Evolutionary conservation across 2,113 vertebrate genomes (phyloP).

Genomic region (Serilophus lunatus): DNA sequence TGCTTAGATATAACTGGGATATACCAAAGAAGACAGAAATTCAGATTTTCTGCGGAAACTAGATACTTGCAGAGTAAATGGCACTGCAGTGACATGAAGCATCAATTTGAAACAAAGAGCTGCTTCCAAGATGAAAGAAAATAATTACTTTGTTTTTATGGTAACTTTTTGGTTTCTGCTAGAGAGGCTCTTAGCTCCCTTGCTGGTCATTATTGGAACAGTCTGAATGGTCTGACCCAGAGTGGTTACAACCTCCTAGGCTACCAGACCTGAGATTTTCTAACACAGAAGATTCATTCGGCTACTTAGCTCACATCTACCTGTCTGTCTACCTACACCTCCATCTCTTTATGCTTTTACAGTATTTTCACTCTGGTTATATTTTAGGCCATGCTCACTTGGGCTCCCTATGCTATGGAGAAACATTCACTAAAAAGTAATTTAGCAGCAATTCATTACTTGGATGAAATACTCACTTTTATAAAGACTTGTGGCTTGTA

Average conservation of each 20-base stretch:
- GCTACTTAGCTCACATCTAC: background rate
- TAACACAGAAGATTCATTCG: background rate
- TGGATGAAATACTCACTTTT: background rate
- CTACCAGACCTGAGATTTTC: background rate
- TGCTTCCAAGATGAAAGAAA: background rate
- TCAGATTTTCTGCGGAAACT: background rate
- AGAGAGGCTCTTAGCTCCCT: background rate
- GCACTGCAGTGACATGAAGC: background rate
- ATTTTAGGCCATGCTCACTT: background rate
- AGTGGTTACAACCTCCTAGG: background rate
- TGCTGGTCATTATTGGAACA: background rate
- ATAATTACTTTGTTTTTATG: background rate
- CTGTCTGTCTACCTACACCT: background rate
- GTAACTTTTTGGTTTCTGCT: background rate
- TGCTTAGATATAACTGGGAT: background rate
- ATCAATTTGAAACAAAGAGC: background rate
- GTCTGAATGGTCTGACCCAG: background rate
- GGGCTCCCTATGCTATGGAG: background rate
- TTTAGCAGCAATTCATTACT: background rate
- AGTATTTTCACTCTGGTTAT: background rate
- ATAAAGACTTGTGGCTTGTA: background rate
- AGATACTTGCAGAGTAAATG: background rate
- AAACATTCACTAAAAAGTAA: background rate
- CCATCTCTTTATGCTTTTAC: background rate
- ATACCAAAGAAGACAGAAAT: background rate